Evolutionary conservation across 2,888 invertebrate species (phyloP), one percentile per base, ranked within the genome.

Genomic region (Lochmaea crataegi): DNA sequence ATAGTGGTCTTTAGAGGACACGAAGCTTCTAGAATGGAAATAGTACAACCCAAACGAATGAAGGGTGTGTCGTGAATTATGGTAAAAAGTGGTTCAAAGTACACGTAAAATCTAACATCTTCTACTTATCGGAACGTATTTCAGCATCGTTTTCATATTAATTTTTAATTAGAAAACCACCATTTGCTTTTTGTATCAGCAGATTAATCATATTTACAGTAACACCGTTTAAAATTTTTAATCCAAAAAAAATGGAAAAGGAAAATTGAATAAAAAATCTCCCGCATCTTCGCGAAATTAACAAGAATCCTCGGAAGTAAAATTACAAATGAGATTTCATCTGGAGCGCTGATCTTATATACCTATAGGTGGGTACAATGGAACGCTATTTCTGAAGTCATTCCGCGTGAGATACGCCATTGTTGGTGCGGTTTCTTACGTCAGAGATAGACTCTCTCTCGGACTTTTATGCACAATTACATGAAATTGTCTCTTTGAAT

Each of bases 381-480:
- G 81, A 77, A 78, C 78, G 82, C 82, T 83, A 81, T 84, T 84
- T 83, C 81, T 82, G 82, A 83, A 84, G 83, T 84, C 83, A 83
- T 84, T 84, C 83, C 84, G 78, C 82, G 82, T 80, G 80, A 80
- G 77, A 77, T 80, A 78, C 76, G 80, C 83, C 82, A 84, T 84
- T 84, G 84, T 84, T 82, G n/a, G 82, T 82, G 78, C 73, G 75
- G 73, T 76, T 76, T 81, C 78, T 78, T 79, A 73, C 79, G 65
- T 73, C 72, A 51, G 68, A 65, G 70, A 80, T 80, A 80, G 81
- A 80, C 80, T 79, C 80, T 79, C 80, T 79, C 80, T 79, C 76
- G 79, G 82, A 83, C 84, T 84, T 84, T 84, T 84, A 84, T 84
- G 83, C 83, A 83, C 84, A 84, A 85, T 84, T 83, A 83, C 84